Conservation (phyloP, 2,888 invertebrate species). For the Orchesellides sinensis region DNA sequence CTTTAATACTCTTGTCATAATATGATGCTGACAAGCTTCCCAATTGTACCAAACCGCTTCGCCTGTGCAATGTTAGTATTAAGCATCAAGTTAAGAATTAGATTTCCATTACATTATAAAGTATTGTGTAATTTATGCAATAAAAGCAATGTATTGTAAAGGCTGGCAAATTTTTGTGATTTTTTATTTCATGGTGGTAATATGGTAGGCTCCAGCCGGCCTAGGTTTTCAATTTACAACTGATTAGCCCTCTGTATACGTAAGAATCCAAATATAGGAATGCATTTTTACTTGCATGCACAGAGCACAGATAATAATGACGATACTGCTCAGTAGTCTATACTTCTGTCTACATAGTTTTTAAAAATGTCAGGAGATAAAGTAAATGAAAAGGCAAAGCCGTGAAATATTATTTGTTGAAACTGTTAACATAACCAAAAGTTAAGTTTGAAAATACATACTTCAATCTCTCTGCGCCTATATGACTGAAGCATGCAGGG, state of each 20-base stretch:
- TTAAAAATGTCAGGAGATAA: neutral
- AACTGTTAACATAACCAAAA: constrained; percentile 47
- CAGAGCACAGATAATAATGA: neutral
- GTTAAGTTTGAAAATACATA: constrained; percentile 55
- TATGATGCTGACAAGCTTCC: too few relatives aligned
- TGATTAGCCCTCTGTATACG: constrained; percentile 17
- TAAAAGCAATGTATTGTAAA: neutral
- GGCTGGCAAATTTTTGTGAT: constrained; percentile 26
- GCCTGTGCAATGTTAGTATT: too few relatives aligned
- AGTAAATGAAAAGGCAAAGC: neutral
- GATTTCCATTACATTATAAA: too few relatives aligned
- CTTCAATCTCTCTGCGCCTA: too few relatives aligned
- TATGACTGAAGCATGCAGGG: too few relatives aligned
- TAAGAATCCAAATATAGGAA: constrained; percentile 9
- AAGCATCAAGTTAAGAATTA: too few relatives aligned
- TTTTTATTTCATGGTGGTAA: constrained; percentile 27
- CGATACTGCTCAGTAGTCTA: too few relatives aligned
- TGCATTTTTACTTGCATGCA: constrained; percentile 1
- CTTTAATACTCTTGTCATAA: constrained; percentile 13
- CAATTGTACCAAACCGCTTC: too few relatives aligned
- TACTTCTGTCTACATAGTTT: too few relatives aligned
- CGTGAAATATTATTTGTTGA: constrained; percentile 56
- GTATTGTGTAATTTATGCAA: neutral
- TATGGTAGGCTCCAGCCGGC: constrained; percentile 24
- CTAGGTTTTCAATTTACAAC: constrained; percentile 28